phyloP scores from a whole-genome alignment of 2,888 invertebrate species.

The Deroplatys truncata region DNA sequence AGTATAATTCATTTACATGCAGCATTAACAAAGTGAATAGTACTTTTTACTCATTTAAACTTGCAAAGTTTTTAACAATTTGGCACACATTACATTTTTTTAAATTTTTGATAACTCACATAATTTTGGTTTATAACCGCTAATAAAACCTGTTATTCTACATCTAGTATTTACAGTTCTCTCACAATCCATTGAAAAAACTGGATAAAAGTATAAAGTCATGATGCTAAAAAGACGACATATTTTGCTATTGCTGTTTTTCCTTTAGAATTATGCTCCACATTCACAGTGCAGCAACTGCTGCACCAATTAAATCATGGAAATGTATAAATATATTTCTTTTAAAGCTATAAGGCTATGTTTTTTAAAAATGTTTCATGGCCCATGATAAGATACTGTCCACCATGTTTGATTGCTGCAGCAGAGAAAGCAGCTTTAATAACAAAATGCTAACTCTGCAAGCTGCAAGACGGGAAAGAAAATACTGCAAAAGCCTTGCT shows the following conservation, averaged over 20 bases:
- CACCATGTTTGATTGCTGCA: background rate
- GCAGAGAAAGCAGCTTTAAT: background rate
- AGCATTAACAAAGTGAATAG: slow-evolving; percentile 17
- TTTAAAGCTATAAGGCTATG: background rate
- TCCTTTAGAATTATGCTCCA: slow-evolving; percentile 22
- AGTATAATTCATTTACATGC: slow-evolving; percentile 2
- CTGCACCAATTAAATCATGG: background rate
- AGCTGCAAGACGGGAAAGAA: background rate
- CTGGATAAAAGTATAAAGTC: slow-evolving; percentile 10
- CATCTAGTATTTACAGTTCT: background rate
- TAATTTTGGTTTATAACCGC: background rate
- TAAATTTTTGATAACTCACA: background rate
- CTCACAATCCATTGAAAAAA: background rate
- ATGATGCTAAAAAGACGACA: slow-evolving; percentile 5
- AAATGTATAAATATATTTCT: background rate
- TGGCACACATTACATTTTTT: slow-evolving; percentile 24
- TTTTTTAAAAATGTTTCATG: background rate
- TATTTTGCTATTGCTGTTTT: slow-evolving; percentile 23
- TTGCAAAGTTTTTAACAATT: slow-evolving; percentile 30
- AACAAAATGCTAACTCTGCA: background rate
- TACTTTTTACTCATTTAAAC: slow-evolving; percentile 15
- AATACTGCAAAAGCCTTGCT: too few species aligned
- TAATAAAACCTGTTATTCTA: background rate
- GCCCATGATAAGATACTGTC: background rate
- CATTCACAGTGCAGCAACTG: background rate